phyloP scores from a whole-genome alignment of 2,797 vertebrate species.

The Tragelaphus eurycerus region DNA sequence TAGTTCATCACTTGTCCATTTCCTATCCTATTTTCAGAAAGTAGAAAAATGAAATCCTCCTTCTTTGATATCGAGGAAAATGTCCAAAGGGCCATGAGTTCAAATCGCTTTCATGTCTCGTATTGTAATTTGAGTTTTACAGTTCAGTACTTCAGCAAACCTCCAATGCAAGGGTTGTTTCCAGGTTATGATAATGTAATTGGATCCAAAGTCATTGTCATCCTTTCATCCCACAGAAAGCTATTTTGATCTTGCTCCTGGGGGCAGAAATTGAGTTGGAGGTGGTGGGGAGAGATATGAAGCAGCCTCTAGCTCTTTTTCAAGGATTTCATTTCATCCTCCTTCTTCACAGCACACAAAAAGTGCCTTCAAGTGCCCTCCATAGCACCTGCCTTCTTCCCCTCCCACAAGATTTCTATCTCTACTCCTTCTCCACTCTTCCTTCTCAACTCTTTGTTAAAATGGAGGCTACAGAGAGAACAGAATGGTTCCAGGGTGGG shows the following conservation, averaged over 20 bases:
- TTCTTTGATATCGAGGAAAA: constrained; percentile 21
- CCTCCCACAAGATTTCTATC: neutral
- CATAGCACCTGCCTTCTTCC: neutral
- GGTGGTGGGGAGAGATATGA: neutral
- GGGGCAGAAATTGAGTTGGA: constrained; percentile 16
- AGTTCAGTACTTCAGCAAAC: neutral
- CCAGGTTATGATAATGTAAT: constrained; percentile 38
- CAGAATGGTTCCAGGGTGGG: neutral
- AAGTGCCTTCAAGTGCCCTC: neutral
- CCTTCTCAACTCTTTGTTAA: neutral
- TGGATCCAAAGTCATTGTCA: constrained; percentile 37
- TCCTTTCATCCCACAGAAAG: constrained; percentile 31
- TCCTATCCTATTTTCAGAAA: neutral
- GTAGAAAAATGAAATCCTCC: neutral
- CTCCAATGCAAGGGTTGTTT: constrained; percentile 24
- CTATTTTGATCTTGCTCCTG: constrained; percentile 52
- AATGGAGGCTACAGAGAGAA: neutral
- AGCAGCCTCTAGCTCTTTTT: neutral
- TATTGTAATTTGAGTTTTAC: neutral
- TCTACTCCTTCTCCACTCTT: neutral
- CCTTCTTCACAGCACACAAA: neutral
- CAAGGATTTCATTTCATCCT: constrained; percentile 48
- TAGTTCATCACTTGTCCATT: neutral
- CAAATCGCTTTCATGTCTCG: constrained; percentile 43
- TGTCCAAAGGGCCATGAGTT: constrained; percentile 51